Base-by-base conservation (phyloP, 2,797 vertebrate species). In the Arrhamphus sclerolepis region DNA sequence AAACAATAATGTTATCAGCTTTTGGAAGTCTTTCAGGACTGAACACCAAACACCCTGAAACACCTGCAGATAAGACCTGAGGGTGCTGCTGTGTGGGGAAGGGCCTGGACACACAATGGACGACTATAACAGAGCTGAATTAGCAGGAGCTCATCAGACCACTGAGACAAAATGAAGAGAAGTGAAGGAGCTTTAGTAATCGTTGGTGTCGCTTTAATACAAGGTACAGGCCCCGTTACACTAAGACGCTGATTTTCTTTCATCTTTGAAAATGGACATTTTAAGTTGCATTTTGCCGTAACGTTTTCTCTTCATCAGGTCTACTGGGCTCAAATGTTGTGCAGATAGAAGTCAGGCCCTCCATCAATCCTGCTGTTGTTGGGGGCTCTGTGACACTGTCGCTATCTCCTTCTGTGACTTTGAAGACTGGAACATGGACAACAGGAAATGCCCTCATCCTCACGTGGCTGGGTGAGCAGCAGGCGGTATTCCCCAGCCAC, bases 21-120 rank as follows among this genome's bases (percentile, higher is more conserved):
- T 72, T 85, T 82, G 64, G 83, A 20, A 13, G 20, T 78, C 74
- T 68, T 51, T 70, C 59, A 75, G 58, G 55, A 59, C 24, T 48
- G 16, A 82, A 46, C 54, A 43, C 38, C 34, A 71, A 56, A 69
- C 49, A 17, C 61, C 7, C 38, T 38, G 46, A 66, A 77, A 60
- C 81, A 63, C 77, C 79, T 75, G 65, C 51, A 71, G 87, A 89
- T 87, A 88, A 87, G 81, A 66, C 9, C 1, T 5, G 10, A 24
- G 34, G 44, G 24, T 52, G 3, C 29, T 40, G 16, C 21, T 56
- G 31, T 3, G 22, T 56, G 46, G 18, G 63, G 46, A 7, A 44
- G 67, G 81, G 85, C 79, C 61, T 73, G 76, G 72, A 72, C 64
- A 6, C 31, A 16, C 4, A 38, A 22, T 50, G 39, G n/a, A 24